Percentiles rank a stretch among this genome's conserved stretches.
phyloP scores from a whole-genome alignment of 2,797 vertebrate species.

The Argyrosomus regius region DNA sequence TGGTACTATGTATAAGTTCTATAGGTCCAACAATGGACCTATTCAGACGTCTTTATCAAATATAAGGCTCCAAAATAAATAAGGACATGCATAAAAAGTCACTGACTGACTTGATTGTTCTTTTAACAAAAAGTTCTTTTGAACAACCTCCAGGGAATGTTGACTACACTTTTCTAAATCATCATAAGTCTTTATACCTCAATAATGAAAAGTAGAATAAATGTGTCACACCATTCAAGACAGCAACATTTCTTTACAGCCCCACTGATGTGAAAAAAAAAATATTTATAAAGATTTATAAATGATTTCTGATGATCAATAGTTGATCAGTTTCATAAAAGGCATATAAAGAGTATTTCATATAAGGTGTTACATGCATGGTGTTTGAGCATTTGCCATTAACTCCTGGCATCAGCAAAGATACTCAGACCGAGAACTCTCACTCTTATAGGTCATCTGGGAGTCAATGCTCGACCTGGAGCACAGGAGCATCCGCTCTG shows the following conservation, averaged over 20 bases:
- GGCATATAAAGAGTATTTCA: slow-evolving; percentile 53
- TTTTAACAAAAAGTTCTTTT: slow-evolving; percentile 5
- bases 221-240: slow-evolving; percentile 1
- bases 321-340: slow-evolving; percentile 55
- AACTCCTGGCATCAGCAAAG: slow-evolving; percentile 82
- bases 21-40: slow-evolving; percentile 41
- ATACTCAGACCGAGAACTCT: slow-evolving; percentile 89
- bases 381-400: slow-evolving; percentile 27
- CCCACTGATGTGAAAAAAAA: slow-evolving; percentile 8
- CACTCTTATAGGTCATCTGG: slow-evolving; percentile 92
- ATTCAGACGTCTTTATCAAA: slow-evolving; percentile 41
- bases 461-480: slow-evolving; percentile 94
- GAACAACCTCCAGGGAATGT: slow-evolving; percentile 11
- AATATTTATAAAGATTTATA: slow-evolving; percentile 28
- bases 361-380: slow-evolving; percentile 31
- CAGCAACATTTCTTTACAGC: neutral
- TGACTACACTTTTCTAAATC: slow-evolving; percentile 16
- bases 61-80: slow-evolving; percentile 74
- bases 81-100: slow-evolving; percentile 41
- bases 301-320: slow-evolving; percentile 7
- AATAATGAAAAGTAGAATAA: slow-evolving; percentile 1
- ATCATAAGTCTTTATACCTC: slow-evolving; percentile 29
- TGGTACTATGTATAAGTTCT: slow-evolving; percentile 7
- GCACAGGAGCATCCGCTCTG: slow-evolving; percentile 93
- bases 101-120: slow-evolving; percentile 9